Percentiles rank a stretch among this genome's conserved stretches.
These are phyloP conservation scores for Lepidurus apus DNA, from an alignment of 1,140 invertebrate species.

Conservation along the genomic window DNA sequence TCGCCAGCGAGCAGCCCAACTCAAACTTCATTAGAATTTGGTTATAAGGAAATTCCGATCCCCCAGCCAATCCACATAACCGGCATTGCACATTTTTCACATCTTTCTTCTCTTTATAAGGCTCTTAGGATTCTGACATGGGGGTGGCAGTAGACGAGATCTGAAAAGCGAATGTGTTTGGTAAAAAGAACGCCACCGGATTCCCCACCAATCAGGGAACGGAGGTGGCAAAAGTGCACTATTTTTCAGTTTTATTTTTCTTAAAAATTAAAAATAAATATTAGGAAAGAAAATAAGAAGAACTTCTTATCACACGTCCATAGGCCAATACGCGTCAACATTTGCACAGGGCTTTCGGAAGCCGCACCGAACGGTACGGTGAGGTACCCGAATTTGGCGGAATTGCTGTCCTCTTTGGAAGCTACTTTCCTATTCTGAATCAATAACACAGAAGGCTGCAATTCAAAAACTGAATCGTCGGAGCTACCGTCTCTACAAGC, in stretches of 20 bases:
- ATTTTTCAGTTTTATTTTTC: too few relatives aligned
- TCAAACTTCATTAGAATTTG: neutral
- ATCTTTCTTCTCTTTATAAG: too few relatives aligned
- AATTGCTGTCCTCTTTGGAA: neutral
- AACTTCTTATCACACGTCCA: too few relatives aligned
- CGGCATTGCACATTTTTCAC: too few relatives aligned
- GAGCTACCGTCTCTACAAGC: neutral
- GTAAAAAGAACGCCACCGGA: too few relatives aligned
- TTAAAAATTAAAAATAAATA: too few relatives aligned
- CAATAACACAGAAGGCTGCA: neutral
- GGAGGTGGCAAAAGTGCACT: too few relatives aligned
- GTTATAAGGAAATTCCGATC: neutral
- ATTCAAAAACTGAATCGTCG: conserved; percentile 7
- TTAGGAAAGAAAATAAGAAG: too few relatives aligned
- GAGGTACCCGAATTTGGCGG: neutral
- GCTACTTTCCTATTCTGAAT: neutral
- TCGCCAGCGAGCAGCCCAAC: neutral
- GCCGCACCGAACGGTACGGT: neutral
- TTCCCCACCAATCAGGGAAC: too few relatives aligned
- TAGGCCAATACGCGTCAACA: neutral
- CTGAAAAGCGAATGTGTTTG: too few relatives aligned
- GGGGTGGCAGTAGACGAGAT: too few relatives aligned
- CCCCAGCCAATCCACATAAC: neutral
- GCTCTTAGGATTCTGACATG: too few relatives aligned
- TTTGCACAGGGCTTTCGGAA: neutral